A percentile compares a stretch with the other conserved stretches of the same genome.
Evolutionary conservation across 2,888 invertebrate genomes (phyloP).

Genomic region (Caenorhabditis sp.): DNA sequence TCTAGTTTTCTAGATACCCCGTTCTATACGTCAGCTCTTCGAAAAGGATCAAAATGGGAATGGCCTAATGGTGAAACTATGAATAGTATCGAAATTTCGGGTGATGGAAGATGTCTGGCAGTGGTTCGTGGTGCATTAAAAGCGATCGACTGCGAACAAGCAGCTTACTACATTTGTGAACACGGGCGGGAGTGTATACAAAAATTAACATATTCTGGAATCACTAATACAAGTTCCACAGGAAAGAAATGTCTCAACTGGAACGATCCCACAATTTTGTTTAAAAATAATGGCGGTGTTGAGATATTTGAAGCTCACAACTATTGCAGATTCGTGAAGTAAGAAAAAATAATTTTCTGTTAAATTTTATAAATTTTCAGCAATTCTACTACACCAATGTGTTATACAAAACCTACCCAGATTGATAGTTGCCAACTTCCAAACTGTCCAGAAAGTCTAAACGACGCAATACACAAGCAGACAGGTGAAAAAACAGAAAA

Average conservation of each 20-base stretch:
- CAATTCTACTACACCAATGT: slow-evolving; percentile 17
- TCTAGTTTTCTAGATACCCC: slow-evolving; percentile 19
- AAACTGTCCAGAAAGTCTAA: slow-evolving; percentile 31
- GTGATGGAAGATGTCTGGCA: slow-evolving; percentile 47
- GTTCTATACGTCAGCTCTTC: slow-evolving; percentile 56
- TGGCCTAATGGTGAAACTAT: slow-evolving; percentile 54
- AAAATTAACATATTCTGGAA: slow-evolving; percentile 28
- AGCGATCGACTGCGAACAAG: slow-evolving; percentile 52
- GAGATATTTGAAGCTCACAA: slow-evolving; percentile 40
- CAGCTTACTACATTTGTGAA: slow-evolving; percentile 51
- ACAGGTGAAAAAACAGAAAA: background rate
- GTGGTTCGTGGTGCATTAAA: slow-evolving; percentile 21
- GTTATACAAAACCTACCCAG: slow-evolving; percentile 16
- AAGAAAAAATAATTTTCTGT: slow-evolving; percentile 12
- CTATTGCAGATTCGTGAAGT: slow-evolving; percentile 34
- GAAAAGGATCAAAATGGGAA: slow-evolving; percentile 53
- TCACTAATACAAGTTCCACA: slow-evolving; percentile 10
- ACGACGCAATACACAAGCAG: slow-evolving; percentile 9
- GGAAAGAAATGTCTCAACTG: slow-evolving; percentile 54
- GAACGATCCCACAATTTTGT: slow-evolving; percentile 54
- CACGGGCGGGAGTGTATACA: slow-evolving; percentile 43
- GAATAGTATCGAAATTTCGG: slow-evolving; percentile 18
- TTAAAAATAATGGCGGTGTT: slow-evolving; percentile 14
- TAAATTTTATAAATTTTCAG: slow-evolving; percentile 9
- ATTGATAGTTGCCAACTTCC: slow-evolving; percentile 29